Conservation (phyloP, 2,113 vertebrate genomes). For the Cryptomyrus ogoouensis region DNA sequence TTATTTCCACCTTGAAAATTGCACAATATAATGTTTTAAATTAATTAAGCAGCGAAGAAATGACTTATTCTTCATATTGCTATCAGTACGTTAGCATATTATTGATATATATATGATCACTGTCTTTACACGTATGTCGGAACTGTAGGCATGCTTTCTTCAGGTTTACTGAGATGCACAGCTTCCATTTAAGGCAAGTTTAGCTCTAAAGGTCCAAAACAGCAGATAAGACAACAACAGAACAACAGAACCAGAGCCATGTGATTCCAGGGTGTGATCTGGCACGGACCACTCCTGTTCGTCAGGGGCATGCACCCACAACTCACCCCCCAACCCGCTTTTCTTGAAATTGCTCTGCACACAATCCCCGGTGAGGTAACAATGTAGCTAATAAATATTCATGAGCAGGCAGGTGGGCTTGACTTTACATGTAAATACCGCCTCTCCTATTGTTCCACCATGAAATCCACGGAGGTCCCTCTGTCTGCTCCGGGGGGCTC, state of each 20-base stretch:
- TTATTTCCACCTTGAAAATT: slow-evolving; percentile 52
- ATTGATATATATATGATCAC: slow-evolving; percentile 61
- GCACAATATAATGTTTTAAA: slow-evolving; percentile 57
- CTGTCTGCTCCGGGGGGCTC: background rate
- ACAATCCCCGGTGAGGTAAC: background rate
- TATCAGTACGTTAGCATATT: slow-evolving; percentile 47
- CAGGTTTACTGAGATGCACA: background rate
- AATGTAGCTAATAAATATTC: slow-evolving; percentile 7
- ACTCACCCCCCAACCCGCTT: background rate
- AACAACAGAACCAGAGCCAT: background rate
- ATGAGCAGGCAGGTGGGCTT: slow-evolving; percentile 18
- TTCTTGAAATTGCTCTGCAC: background rate
- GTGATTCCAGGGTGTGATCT: background rate
- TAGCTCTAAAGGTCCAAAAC: background rate
- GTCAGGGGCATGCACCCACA: background rate
- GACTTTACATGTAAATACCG: slow-evolving; percentile 18
- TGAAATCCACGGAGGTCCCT: slow-evolving; percentile 30
- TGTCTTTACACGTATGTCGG: slow-evolving; percentile 58
- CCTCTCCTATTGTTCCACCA: slow-evolving; percentile 1
- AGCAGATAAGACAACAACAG: background rate
- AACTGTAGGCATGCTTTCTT: background rate
- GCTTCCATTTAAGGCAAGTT: background rate
- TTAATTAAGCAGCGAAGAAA: slow-evolving; percentile 44
- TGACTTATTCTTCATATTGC: slow-evolving; percentile 50
- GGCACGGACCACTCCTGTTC: background rate